Conservation (phyloP, 2,113 vertebrate species). For the Dasypus novemcinctus region DNA sequence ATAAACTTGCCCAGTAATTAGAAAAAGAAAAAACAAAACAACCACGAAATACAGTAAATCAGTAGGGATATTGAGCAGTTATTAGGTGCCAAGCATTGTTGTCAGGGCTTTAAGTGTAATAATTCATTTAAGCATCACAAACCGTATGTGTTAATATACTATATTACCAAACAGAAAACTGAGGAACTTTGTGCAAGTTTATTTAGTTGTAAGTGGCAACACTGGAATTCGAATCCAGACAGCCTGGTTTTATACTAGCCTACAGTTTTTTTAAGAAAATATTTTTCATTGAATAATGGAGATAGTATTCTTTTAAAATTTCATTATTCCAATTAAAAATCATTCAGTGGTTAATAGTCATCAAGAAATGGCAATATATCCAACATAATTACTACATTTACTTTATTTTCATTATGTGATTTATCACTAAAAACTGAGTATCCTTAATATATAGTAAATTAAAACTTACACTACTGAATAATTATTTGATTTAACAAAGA, state of each 20-base stretch:
- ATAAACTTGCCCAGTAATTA: neutral
- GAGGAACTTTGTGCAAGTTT: neutral
- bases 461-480: constrained; percentile 69
- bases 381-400: constrained; percentile 37
- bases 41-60: neutral
- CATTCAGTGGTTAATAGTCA: constrained; percentile 29
- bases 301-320: neutral
- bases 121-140: neutral
- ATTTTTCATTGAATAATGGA: neutral
- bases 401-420: constrained; percentile 23
- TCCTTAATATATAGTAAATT: constrained; percentile 25
- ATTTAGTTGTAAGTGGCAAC: neutral
- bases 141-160: neutral
- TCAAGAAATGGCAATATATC: constrained; percentile 37
- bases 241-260: neutral
- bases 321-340: constrained; percentile 22
- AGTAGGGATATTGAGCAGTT: neutral
- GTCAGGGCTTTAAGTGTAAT: neutral
- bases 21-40: too few species aligned
- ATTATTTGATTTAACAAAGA: constrained; percentile 68
- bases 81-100: neutral
- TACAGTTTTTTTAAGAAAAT: neutral
- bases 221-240: neutral
- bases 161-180: neutral
- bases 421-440: constrained; percentile 48